Conservation (phyloP, 2,113 vertebrate genomes). For the Heloderma charlesbogerti region DNA sequence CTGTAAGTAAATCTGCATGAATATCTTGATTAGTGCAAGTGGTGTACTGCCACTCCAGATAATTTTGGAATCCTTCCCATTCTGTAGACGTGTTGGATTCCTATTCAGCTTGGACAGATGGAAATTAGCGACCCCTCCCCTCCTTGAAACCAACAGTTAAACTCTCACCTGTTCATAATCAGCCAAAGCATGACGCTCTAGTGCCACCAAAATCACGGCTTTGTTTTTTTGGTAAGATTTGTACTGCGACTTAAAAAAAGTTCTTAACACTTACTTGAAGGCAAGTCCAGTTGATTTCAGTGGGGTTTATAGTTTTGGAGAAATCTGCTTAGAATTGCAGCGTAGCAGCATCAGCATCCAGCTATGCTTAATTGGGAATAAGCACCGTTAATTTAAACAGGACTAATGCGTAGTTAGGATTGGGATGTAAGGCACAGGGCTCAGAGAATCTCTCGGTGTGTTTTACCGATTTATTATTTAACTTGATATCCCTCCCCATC, state of each 20-base stretch:
- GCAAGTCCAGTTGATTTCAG: not conserved
- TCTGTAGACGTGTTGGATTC: not conserved
- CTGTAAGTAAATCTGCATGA: conserved; percentile 11
- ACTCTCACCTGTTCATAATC: not conserved
- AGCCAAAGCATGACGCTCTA: not conserved
- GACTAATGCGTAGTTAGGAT: not conserved
- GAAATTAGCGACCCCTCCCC: not conserved
- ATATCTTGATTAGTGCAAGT: not conserved
- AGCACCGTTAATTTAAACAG: not conserved
- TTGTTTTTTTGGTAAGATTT: not conserved
- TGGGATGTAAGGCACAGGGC: not conserved
- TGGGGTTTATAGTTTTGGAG: conserved; percentile 34
- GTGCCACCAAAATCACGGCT: not conserved
- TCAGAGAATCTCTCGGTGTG: not conserved
- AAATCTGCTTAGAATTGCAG: not conserved
- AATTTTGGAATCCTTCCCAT: conserved; percentile 15
- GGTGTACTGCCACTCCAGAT: not conserved
- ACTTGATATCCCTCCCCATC: not conserved
- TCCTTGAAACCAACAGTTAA: not conserved
- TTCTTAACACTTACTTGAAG: not conserved
- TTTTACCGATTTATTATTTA: not conserved
- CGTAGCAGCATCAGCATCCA: not conserved
- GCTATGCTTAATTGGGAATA: not conserved
- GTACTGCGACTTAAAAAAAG: not conserved
- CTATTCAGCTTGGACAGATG: conserved; percentile 25